These are phyloP conservation scores for Alethe castanea DNA, from an alignment of 2,113 vertebrate genomes.

Conservation along the genomic window DNA sequence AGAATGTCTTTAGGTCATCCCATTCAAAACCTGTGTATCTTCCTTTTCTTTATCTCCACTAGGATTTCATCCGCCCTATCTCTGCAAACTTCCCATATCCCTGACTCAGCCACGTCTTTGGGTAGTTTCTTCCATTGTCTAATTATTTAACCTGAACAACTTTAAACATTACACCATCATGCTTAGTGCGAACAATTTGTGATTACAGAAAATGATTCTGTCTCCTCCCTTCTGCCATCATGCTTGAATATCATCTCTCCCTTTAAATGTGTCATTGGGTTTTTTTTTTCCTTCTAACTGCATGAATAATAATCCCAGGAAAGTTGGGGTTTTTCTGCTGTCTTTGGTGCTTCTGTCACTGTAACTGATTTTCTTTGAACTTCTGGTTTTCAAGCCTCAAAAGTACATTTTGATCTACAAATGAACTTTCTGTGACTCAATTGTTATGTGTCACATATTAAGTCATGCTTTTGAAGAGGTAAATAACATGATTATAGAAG, in stretches of 20 bases:
- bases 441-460: neutral
- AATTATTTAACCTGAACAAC: conserved; percentile 3
- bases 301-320: neutral
- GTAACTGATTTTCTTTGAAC: neutral
- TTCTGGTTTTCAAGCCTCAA: neutral
- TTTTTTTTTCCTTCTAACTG: neutral
- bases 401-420: neutral
- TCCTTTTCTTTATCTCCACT: conserved; percentile 1
- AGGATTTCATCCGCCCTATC: neutral
- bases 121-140: conserved; percentile 44
- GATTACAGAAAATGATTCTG: neutral
- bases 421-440: neutral
- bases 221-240: neutral
- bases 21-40: conserved; percentile 8
- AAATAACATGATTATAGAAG: neutral
- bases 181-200: neutral
- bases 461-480: neutral
- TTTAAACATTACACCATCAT: neutral
- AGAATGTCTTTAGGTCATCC: conserved; percentile 39
- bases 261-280: neutral
- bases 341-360: neutral
- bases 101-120: neutral
- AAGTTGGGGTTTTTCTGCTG: neutral
- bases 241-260: neutral
- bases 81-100: neutral